These are phyloP conservation scores for Catagonus wagneri DNA, from an alignment of 2,113 vertebrate genomes.

Conservation along the genomic window DNA sequence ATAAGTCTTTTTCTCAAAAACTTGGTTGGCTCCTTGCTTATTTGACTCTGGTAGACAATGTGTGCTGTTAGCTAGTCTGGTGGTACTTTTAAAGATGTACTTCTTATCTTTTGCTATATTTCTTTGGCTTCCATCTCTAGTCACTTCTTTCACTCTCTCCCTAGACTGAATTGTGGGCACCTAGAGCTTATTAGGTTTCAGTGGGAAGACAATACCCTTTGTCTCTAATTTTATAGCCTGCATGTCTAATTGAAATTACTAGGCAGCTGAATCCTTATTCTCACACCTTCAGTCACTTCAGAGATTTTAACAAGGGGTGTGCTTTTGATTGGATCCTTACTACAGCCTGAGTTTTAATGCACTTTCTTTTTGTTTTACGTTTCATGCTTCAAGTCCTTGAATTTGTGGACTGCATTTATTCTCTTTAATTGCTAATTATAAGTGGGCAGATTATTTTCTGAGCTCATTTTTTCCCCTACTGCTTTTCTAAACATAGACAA, in stretches of 20 bases:
- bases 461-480: background rate
- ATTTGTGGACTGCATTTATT: background rate
- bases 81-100: background rate
- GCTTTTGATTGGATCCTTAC: background rate
- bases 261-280: background rate
- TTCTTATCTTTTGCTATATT: background rate
- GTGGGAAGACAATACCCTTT: background rate
- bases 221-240: background rate
- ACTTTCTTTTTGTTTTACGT: conserved; percentile 12
- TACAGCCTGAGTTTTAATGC: background rate
- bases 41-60: background rate
- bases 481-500: conserved; percentile 5
- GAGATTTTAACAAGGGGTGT: background rate
- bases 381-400: background rate
- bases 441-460: conserved; percentile 32
- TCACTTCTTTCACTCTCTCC: background rate
- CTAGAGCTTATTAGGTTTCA: background rate
- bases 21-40: background rate
- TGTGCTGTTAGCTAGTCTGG: background rate
- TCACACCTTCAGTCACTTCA: background rate
- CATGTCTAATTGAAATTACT: background rate
- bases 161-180: background rate
- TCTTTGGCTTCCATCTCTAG: background rate
- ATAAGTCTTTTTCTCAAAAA: background rate
- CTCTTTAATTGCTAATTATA: conserved; percentile 2